Evolutionary conservation across 2,888 invertebrate species (phyloP), one percentile per base, ranked within the genome.

Genomic region (Drosophila atroscutellata): DNA sequence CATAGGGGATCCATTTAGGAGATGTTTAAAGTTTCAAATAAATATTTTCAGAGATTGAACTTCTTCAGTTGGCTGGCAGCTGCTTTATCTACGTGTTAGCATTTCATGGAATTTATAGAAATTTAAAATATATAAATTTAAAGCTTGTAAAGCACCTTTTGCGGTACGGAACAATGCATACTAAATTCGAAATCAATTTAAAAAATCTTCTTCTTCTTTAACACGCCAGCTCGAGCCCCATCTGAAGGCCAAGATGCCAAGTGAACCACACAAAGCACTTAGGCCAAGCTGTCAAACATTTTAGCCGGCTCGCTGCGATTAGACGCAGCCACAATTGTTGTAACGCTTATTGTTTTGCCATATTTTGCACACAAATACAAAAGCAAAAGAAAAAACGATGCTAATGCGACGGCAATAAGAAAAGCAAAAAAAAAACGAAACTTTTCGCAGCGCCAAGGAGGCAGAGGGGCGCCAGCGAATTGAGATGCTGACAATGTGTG

Each of bases 401-500:
- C 78, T 80, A 81, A 85, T 85, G 83, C 79, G 79, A 71, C 36
- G 57, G 55, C 69, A 78, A 69, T 73, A 61, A 54, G 68, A 49
- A 63, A 57, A 57, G 36, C 8, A 15, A 26, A 24, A 39, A 50
- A 20, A 32, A 47, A 55, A 45, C 37, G 39, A 55, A 51, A 50
- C 39, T 50, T 47, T 58, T 47, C 47, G 30, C 24, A 5, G 36
- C 9, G n/a, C 15, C 45, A 45, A 45, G 2, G 15, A 8, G 45
- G 45, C 24, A 15, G 7, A n/a, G 24, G 30, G 30, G 30, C 42
- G 54, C 45, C 57, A 62, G 36, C 69, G 63, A 83, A 86, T 88
- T 81, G 83, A 83, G 86, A 88, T 88, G 86, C 89, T 86, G 86
- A 78, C 86, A 88, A 79, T 86, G 86, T 86, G 72, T 76, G 74